phyloP scores from a whole-genome alignment of 2,113 vertebrate species.

The Microcebus griseorufus region DNA sequence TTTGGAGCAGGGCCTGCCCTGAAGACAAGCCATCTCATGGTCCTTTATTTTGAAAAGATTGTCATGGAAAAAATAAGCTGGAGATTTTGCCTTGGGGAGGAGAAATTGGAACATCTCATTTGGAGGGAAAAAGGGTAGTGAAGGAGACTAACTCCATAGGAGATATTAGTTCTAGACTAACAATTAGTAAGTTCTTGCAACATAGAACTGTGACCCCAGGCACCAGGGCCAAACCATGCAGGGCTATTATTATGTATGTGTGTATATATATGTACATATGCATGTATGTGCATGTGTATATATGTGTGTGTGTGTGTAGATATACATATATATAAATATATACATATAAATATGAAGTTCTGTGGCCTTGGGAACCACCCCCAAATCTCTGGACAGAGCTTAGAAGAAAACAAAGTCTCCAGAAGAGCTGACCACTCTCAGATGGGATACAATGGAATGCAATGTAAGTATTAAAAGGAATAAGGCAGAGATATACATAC shows the following conservation, averaged over 20 bases:
- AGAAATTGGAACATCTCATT: neutral
- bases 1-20: neutral
- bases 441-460: neutral
- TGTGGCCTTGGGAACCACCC: neutral
- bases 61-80: neutral
- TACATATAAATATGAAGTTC: neutral
- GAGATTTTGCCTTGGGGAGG: neutral
- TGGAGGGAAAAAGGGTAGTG: neutral
- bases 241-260: neutral
- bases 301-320: too few relatives aligned
- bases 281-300: too few relatives aligned
- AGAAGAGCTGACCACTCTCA: neutral
- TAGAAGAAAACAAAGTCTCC: neutral
- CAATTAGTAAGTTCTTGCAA: neutral
- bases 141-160: neutral
- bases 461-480: neutral
- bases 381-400: neutral
- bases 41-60: neutral
- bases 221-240: neutral
- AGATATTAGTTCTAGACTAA: neutral
- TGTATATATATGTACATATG: neutral
- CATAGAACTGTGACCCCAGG: neutral
- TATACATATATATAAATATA: neutral
- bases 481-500: neutral
- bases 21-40: neutral